Evolutionary conservation across 2,888 invertebrate genomes (phyloP), one percentile per base, ranked within the genome.

Genomic region (Pomacea canaliculata): DNA sequence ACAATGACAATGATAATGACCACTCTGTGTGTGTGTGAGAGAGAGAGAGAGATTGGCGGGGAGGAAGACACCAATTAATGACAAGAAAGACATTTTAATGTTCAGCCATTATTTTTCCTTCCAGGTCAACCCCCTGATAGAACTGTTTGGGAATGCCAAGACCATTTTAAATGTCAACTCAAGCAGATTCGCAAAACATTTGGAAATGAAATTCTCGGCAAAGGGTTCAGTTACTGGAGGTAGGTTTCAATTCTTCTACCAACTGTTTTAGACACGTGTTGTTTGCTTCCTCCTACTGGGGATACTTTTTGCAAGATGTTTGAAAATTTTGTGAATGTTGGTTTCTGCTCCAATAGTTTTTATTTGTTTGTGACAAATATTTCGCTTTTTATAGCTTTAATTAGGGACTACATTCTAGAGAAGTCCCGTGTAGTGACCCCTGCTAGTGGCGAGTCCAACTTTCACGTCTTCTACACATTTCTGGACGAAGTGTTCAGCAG

Each of bases 321-420:
- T 16, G 51, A 56, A 56, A 7, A 10, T 2, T 56, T 56, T 56
- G 1, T 56, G 3, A 56, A 37, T 37, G 37, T 37, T 37, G 37
- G 37, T 37, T 37, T 37, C 37, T 37, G 37, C 37, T 37, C 5
- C 37, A 37, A 37, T 37, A 5, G 2, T 60, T 60, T 18, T 60
- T 60, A 2, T 60, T n/a, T 60, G 60, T n/a, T 19, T 60, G n/a
- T n/a, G n/a, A 60, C 18, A 19, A 7, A 60, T 5, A 18, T 19
- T n/a, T 60, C n/a, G 16, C 60, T n/a, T 60, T 60, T n/a, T 60
- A n/a, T 81, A 84, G 89, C 87, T 10, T 85, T 85, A 13, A 84
- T 90, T 9, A 79, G 84, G 48, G 90, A 89, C 75, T 90, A 90
- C 79, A 85, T 90, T 81, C 73, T 90, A 70, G 90, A 90, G 84